Conservation (phyloP, 1,140 invertebrate genomes). For the Trypoxylus dichotomus region DNA sequence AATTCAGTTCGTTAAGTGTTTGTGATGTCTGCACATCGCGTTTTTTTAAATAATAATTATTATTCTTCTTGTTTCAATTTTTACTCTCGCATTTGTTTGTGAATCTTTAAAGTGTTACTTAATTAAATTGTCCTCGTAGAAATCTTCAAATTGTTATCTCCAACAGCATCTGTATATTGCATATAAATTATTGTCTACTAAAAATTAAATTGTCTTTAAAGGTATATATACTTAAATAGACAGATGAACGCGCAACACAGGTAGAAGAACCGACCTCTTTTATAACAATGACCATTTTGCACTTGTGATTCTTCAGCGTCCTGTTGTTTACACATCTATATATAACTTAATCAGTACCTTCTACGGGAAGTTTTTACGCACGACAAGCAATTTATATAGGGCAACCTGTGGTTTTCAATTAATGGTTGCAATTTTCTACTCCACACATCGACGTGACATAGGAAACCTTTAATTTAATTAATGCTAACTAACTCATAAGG, state of each 20-base stretch:
- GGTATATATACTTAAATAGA: not conserved
- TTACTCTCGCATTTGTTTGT: no score
- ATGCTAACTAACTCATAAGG: no score
- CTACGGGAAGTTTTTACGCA: slow-evolving; percentile 16
- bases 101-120: no score
- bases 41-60: no score
- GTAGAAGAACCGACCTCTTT: not conserved
- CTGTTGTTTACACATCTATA: slow-evolving; percentile 20
- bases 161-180: no score
- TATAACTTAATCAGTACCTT: slow-evolving; percentile 29
- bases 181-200: not conserved
- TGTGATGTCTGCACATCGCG: no score
- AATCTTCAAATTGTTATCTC: no score
- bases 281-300: not conserved
- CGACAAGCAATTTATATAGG: slow-evolving; percentile 16
- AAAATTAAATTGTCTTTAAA: no score
- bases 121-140: no score
- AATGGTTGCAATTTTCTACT: slow-evolving; percentile 17
- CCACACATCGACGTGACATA: not conserved
- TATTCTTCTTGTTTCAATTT: no score
- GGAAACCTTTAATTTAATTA: not conserved
- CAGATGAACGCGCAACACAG: not conserved
- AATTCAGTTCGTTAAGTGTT: no score
- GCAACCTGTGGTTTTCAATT: slow-evolving; percentile 33
- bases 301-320: slow-evolving; percentile 26